Evolutionary conservation across 2,888 invertebrate species (phyloP), one percentile per base, ranked within the genome.

Genomic region (Panopea generosa): DNA sequence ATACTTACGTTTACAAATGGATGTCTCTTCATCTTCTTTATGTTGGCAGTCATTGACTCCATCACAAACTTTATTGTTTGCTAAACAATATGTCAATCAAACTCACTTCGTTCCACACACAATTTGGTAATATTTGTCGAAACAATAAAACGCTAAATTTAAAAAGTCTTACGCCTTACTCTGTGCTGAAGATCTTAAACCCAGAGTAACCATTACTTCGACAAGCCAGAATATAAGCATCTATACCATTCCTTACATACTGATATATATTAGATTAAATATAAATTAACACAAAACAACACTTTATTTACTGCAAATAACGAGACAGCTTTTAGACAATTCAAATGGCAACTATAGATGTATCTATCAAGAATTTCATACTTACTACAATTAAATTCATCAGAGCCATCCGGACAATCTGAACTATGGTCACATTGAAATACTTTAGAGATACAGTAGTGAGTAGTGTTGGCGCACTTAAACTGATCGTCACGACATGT

Each of bases 401-500:
- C 98, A 60, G 95, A 95, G 57, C 95, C 95, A 93, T 97, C 96
- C 0, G 95, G 94, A 89, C 98, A 98, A 91, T 98, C 98, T 0
- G 94, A 94, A 88, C 97, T 96, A 0, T 97, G 96, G 91, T 98
- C 98, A 92, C 98, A 98, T 22, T 94, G 93, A 96, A 97, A 97
- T 84, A 94, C 94, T 9, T 95, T 94, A 3, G 95, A 94, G 82
- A 98, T 96, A 93, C 98, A 98, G 93, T 93, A 92, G 77, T 95
- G n/a, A n/a, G n/a, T n/a, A n/a, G n/a, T 95, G 81, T 95, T 84
- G 91, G 96, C 95, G 93, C 98, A 98, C n/a, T 97, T 97, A 92
- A 97, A 97, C 93, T 98, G 97, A 92, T 97, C 97, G 61, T 96
- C 95, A 84, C 97, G 95, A 93, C 98, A 98, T 24, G 97, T 97